Evolutionary conservation across 2,888 invertebrate genomes (phyloP).

Genomic region (Parnassius apollo): DNA sequence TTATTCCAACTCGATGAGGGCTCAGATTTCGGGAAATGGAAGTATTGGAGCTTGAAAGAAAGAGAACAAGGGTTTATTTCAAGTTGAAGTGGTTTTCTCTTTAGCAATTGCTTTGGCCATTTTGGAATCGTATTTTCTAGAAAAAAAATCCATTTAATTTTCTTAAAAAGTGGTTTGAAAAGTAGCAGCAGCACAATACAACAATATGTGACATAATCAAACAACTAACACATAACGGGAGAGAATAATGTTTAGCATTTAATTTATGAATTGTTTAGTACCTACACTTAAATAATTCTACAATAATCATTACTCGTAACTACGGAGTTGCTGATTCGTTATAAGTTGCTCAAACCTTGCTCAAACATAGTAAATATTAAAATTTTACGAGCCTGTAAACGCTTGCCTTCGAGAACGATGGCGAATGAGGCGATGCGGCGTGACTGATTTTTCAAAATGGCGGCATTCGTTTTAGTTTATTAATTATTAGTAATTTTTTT

Average conservation of each 20-base stretch:
- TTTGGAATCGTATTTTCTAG: too few species aligned
- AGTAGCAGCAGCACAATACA: not conserved
- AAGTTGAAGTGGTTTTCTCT: too few species aligned
- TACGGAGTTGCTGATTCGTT: slow-evolving; percentile 3
- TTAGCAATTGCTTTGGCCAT: too few species aligned
- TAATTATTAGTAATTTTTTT: slow-evolving; percentile 1
- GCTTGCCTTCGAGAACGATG: slow-evolving; percentile 18
- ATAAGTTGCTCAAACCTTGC: slow-evolving; percentile 15
- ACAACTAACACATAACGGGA: not conserved
- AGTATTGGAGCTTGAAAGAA: too few species aligned
- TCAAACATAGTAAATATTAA: slow-evolving; percentile 17
- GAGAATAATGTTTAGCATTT: not conserved
- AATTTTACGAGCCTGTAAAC: slow-evolving; percentile 23
- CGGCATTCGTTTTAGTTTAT: slow-evolving; percentile 13
- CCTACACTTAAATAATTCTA: slow-evolving; percentile 4
- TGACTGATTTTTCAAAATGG: slow-evolving; percentile 27
- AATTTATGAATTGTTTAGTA: too few species aligned
- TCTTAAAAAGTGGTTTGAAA: too few species aligned
- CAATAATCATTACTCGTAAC: slow-evolving; percentile 13
- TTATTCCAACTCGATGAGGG: too few species aligned
- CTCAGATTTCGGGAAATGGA: too few species aligned
- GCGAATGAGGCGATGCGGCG: slow-evolving; percentile 25
- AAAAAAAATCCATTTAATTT: too few species aligned
- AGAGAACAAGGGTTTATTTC: too few species aligned
- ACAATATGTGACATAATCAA: slow-evolving; percentile 3